Percentiles rank a stretch among this genome's conserved stretches.
These are phyloP conservation scores for Streptopelia turtur DNA, from an alignment of 2,797 vertebrate genomes.

Conservation along the genomic window DNA sequence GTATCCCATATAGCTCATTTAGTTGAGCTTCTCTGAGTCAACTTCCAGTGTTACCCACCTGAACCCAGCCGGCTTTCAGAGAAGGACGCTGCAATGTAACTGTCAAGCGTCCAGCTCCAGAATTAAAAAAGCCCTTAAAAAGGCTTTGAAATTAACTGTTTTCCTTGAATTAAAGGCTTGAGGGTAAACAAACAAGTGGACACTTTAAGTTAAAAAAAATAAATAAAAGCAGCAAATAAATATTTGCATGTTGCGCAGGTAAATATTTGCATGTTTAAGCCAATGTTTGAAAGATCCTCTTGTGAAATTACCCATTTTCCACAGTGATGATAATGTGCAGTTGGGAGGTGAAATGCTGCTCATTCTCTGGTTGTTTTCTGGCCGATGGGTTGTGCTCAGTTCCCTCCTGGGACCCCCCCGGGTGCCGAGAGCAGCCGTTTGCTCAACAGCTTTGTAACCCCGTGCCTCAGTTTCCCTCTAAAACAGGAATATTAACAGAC, in stretches of 20 bases:
- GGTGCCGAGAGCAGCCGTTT: background rate
- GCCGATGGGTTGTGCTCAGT: background rate
- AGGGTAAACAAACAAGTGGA: background rate
- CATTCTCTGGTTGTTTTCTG: background rate
- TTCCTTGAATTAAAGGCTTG: background rate
- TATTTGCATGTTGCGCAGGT: background rate
- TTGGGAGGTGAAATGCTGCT: background rate
- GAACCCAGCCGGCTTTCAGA: background rate
- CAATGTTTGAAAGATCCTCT: background rate
- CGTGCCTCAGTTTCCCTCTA: background rate
- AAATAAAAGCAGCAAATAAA: background rate
- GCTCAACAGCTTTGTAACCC: background rate
- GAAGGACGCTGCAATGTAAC: background rate
- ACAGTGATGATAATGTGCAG: rapidly evolving
- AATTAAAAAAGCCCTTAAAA: background rate
- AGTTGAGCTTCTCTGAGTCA: background rate
- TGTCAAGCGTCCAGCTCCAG: background rate
- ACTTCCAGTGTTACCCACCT: background rate
- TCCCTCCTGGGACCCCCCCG: background rate
- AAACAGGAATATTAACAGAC: background rate
- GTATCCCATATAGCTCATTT: background rate
- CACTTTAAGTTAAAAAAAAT: background rate
- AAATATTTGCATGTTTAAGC: background rate
- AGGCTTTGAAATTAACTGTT: background rate
- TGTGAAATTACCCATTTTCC: background rate